Evolutionary conservation across 2,888 invertebrate genomes (phyloP).

Genomic region (Hydrotaea diabolus): DNA sequence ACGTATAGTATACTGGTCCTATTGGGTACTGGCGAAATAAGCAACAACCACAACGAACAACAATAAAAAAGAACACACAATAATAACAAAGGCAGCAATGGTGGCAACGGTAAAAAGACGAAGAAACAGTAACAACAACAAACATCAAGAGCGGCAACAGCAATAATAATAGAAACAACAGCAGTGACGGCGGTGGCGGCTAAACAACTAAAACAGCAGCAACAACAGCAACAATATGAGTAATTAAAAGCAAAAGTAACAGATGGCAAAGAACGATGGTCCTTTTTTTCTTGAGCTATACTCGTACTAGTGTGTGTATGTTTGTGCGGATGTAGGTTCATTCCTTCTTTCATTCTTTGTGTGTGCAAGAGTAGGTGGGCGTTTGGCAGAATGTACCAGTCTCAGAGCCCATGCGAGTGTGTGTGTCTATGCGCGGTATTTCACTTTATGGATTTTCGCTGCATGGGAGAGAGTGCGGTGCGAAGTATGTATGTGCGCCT

Average conservation of each 20-base stretch:
- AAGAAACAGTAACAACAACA: not conserved
- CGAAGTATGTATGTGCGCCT: not conserved
- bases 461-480: too few species aligned
- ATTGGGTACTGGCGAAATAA: constrained; percentile 11
- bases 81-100: constrained; percentile 9
- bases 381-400: not conserved
- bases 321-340: not conserved
- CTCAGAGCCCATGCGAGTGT: not conserved
- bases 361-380: not conserved
- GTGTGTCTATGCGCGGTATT: not conserved
- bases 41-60: constrained; percentile 15
- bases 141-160: constrained; percentile 30
- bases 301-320: not conserved
- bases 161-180: constrained; percentile 56
- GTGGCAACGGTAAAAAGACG: not conserved
- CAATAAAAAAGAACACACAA: constrained; percentile 26
- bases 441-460: constrained; percentile 8
- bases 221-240: constrained; percentile 29
- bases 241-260: constrained; percentile 63
- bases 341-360: not conserved
- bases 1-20: too few species aligned
- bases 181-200: not conserved
- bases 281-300: constrained; percentile 13
- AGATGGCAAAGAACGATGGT: constrained; percentile 44
- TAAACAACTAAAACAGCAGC: not conserved